Evolutionary conservation across 2,113 vertebrate species (phyloP).

Genomic region (Sorex fumeus): DNA sequence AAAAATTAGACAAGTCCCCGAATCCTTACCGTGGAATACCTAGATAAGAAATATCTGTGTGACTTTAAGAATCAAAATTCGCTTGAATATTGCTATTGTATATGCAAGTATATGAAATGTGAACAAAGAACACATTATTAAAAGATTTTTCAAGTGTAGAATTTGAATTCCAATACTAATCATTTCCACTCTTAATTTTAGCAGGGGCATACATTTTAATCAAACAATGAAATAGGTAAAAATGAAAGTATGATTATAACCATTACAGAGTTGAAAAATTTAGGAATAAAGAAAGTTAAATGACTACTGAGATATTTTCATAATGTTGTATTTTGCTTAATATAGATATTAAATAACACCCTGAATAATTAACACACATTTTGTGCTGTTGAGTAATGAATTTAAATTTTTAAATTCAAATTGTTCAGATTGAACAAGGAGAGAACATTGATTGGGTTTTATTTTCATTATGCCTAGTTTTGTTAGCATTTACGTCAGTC

Average conservation of each 20-base stretch:
- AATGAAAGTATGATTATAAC: neutral
- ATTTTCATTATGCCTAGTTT: conserved; percentile 24
- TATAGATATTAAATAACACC: neutral
- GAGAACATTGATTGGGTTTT: conserved; percentile 40
- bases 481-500: neutral
- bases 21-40: conserved; percentile 14
- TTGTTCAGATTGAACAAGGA: neutral
- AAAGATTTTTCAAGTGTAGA: conserved; percentile 21
- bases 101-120: neutral
- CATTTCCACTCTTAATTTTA: conserved; percentile 10
- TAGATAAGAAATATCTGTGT: conserved; percentile 53
- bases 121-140: conserved; percentile 48
- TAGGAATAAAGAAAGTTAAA: conserved; percentile 24
- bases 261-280: conserved; percentile 30
- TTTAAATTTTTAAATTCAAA: conserved; percentile 29
- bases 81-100: conserved; percentile 33
- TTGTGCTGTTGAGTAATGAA: neutral
- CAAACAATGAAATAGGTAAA: neutral
- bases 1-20: conserved; percentile 47
- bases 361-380: conserved; percentile 45
- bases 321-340: conserved; percentile 44
- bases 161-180: conserved; percentile 59
- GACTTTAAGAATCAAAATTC: conserved; percentile 42
- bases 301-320: neutral
- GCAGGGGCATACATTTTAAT: neutral